Evolutionary conservation across 2,888 invertebrate genomes (phyloP), one percentile per base, ranked within the genome.

Genomic region (Dioctria rufipes): DNA sequence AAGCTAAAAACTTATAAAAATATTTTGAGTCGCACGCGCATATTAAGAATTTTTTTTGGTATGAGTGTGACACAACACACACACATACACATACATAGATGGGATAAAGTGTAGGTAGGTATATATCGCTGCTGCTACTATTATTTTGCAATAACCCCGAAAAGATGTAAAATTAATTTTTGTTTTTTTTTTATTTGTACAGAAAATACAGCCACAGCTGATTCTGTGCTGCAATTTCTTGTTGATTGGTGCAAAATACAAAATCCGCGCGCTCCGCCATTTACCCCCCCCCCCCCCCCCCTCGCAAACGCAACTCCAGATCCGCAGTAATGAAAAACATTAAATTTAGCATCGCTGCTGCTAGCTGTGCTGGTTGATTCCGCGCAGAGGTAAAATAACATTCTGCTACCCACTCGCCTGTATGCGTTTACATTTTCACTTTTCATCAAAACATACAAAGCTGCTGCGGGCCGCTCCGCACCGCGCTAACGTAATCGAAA

Each of bases 21-120:
- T 77, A 61, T 78, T 46, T 83, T 83, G 82, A 78, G 81, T 82
- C 83, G 82, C 82, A 71, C 81, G 82, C 80, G 85, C 85, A 85
- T 37, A 39, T 11, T 63, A 40, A 13, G 63, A 8, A 25, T 11
- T 51, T 51, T 8, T 51, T 11, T 13, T 4, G 11, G 37, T 39
- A 37, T 5, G 63, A 25, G 37, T 40, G 63, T 63, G 63, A n/a
- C 6, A n/a, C 54, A 54, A n/a, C 54, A 54, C 54, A 54, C 13
- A 46, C 65, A 39, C 51, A 71, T 5, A 42, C n/a, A 51, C 3
- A 60, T 75, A 11, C 6, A 60, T 61, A 43, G 40, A 43, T 75
- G 75, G 40, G 46, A 9, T 67, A 43, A 67, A 42, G 43, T 49
- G 51, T n/a, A 42, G 39, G 25, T 25, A 25, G 25, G 25, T 25